Conservation (phyloP, 2,797 vertebrate genomes). For the Pseudocheirus occidentalis region DNA sequence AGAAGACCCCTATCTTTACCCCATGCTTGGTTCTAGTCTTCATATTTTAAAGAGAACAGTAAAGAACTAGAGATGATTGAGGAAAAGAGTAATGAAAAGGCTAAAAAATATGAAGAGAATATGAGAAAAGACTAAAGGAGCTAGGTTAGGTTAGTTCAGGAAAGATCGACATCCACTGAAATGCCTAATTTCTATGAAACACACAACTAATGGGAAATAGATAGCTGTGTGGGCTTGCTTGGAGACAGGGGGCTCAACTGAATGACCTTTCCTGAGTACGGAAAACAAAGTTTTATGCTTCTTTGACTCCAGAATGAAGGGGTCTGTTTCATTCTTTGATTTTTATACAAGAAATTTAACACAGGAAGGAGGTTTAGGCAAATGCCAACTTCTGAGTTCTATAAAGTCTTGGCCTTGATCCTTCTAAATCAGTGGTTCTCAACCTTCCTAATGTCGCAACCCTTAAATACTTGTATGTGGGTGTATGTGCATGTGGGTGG, state of each 20-base stretch:
- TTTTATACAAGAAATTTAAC: background rate
- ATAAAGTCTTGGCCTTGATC: background rate
- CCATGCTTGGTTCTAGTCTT: constrained; percentile 20
- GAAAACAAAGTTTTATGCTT: background rate
- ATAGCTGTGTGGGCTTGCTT: fast-evolving
- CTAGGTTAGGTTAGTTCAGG: constrained; percentile 64
- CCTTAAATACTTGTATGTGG: no score
- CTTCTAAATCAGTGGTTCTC: no score
- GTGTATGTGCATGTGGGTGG: no score
- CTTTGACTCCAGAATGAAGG: background rate
- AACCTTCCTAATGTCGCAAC: no score
- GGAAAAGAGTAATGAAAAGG: constrained; percentile 43
- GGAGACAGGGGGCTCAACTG: background rate
- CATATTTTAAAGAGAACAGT: constrained; percentile 21
- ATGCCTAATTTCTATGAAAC: constrained; percentile 56
- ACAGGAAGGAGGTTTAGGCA: constrained; percentile 26
- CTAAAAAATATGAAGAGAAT: constrained; percentile 60
- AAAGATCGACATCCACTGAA: constrained; percentile 13
- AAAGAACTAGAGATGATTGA: constrained; percentile 11
- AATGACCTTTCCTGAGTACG: background rate
- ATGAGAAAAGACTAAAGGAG: constrained; percentile 63
- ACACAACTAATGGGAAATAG: constrained; percentile 48
- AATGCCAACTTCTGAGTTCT: background rate
- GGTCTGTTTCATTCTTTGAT: background rate
- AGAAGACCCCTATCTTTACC: constrained; percentile 13